Conservation (phyloP, 1,140 invertebrate genomes). For the Pseudomyrmex concolor region DNA sequence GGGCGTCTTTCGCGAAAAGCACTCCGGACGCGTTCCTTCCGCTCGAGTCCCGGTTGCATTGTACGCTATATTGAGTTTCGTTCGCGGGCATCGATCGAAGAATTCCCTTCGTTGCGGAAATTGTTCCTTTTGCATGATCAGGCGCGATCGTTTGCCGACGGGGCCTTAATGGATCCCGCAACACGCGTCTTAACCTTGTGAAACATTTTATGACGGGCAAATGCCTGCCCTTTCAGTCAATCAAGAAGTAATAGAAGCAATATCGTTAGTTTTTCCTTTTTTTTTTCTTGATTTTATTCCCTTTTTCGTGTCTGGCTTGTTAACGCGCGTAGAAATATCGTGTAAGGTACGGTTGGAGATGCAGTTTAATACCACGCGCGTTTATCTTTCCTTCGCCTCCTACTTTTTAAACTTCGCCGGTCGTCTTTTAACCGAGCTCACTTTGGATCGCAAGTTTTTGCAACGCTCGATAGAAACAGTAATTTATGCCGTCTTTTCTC, state of each 20-base stretch:
- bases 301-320: slow-evolving; percentile 6
- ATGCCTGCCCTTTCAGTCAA: neutral
- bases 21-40: slow-evolving; percentile 37
- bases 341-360: neutral
- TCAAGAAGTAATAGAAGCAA: neutral
- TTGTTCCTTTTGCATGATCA: slow-evolving; percentile 33
- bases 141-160: slow-evolving; percentile 16
- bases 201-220: neutral
- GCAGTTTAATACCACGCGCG: slow-evolving; percentile 32
- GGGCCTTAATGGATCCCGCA: slow-evolving; percentile 28
- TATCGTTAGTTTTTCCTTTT: neutral
- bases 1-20: slow-evolving; percentile 80
- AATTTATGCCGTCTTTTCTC: slow-evolving; percentile 35
- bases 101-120: slow-evolving; percentile 29
- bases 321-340: slow-evolving; percentile 29
- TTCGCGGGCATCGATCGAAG: slow-evolving; percentile 23
- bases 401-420: slow-evolving; percentile 54
- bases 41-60: neutral
- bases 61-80: slow-evolving; percentile 9
- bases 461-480: slow-evolving; percentile 21
- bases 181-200: slow-evolving; percentile 27
- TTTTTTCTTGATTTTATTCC: neutral
- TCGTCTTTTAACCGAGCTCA: slow-evolving; percentile 48
- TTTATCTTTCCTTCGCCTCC: slow-evolving; percentile 47
- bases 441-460: slow-evolving; percentile 44